Percentiles rank a stretch among this genome's conserved stretches.
phyloP scores from a whole-genome alignment of 2,888 invertebrate species.

The Oithona nana region DNA sequence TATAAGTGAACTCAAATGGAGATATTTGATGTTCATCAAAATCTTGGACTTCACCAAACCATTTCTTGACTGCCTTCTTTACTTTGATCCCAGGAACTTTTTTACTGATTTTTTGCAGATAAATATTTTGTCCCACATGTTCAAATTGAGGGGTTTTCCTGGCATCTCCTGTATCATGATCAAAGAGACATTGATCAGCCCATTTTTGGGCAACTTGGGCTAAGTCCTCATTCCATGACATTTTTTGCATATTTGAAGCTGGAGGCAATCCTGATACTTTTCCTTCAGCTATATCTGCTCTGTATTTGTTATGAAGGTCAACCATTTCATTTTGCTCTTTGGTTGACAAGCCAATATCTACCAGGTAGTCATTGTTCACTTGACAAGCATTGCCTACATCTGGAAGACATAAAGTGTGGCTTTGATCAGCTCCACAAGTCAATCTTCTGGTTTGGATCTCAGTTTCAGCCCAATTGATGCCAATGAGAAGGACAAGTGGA shows the following conservation, averaged over 20 bases:
- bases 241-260: neutral
- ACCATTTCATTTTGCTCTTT: neutral
- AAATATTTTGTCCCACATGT: neutral
- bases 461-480: no score
- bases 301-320: neutral
- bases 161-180: neutral
- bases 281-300: no score
- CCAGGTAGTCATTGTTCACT: neutral
- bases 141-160: neutral
- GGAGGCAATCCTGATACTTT: neutral
- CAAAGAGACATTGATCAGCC: neutral
- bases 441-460: no score
- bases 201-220: neutral
- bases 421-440: neutral
- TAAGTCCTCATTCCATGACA: neutral
- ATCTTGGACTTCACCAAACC: neutral
- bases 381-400: neutral
- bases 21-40: neutral
- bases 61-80: constrained; percentile 1
- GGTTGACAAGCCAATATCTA: neutral
- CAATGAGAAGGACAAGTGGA: no score
- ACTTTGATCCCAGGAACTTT: constrained; percentile 5
- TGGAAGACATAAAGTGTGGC: neutral
- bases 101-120: neutral
- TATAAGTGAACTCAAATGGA: neutral